A percentile compares a stretch with the other conserved stretches of the same genome.
These are phyloP conservation scores for Otus sunia DNA, from an alignment of 2,113 vertebrate species.

Conservation along the genomic window DNA sequence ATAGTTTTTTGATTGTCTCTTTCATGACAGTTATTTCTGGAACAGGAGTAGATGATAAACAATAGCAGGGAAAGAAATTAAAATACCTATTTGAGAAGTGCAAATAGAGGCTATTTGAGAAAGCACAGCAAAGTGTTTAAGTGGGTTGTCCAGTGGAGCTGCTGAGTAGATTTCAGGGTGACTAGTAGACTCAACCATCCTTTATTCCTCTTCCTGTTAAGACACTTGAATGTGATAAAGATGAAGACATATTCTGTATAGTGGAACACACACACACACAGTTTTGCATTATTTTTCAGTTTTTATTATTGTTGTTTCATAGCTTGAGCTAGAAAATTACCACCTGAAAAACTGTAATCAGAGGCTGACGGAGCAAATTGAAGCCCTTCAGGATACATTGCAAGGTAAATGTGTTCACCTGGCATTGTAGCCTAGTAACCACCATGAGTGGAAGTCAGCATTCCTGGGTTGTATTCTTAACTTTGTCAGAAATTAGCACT, in stretches of 20 bases:
- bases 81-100: neutral
- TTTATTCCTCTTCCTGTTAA: neutral
- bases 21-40: neutral
- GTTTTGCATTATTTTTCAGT: neutral
- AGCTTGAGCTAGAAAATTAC: slow-evolving; percentile 94
- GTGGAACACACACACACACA: neutral
- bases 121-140: neutral
- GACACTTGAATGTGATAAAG: neutral
- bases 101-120: neutral
- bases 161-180: neutral
- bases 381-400: slow-evolving; percentile 82
- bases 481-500: neutral
- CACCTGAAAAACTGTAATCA: slow-evolving; percentile 84
- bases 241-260: neutral
- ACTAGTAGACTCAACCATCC: neutral
- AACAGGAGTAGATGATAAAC: neutral
- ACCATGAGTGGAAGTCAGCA: neutral
- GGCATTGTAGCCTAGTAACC: neutral
- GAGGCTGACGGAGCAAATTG: slow-evolving; percentile 84
- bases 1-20: neutral
- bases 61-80: neutral
- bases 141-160: neutral
- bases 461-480: neutral
- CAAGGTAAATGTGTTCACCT: slow-evolving; percentile 77
- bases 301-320: slow-evolving; percentile 33